phyloP scores from a whole-genome alignment of 2,113 vertebrate genomes.

The Callocephalon fimbriatum region DNA sequence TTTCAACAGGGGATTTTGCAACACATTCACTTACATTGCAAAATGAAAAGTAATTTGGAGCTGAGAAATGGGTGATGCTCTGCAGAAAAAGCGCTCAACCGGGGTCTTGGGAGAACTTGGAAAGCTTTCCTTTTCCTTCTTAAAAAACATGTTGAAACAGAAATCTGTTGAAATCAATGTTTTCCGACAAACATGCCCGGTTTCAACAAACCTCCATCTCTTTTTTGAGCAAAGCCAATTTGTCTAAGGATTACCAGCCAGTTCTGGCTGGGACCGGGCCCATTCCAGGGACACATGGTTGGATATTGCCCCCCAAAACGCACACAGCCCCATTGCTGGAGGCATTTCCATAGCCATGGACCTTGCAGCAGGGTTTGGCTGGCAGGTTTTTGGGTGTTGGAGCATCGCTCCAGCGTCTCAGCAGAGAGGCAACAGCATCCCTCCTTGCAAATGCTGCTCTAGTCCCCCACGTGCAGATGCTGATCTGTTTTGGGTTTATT shows the following conservation, averaged over 20 bases:
- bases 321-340: no score
- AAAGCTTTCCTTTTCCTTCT: not conserved
- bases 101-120: not conserved
- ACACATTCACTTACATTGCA: not conserved
- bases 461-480: not conserved
- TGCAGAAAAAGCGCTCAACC: not conserved
- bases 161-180: not conserved
- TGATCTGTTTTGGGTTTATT: not conserved
- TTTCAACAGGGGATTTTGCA: conserved; percentile 23
- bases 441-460: not conserved
- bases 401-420: not conserved
- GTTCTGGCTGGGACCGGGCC: not conserved
- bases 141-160: not conserved
- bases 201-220: not conserved
- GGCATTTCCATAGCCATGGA: fast-evolving
- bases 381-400: not conserved
- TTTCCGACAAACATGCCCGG: fast-evolving
- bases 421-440: not conserved
- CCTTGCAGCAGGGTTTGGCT: not conserved
- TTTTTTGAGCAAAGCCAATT: not conserved
- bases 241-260: not conserved
- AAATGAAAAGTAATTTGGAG: not conserved
- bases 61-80: not conserved
- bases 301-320: fast-evolving
- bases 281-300: fast-evolving